Evolutionary conservation across 2,888 invertebrate genomes (phyloP).

Genomic region (Crocallis elinguaria): DNA sequence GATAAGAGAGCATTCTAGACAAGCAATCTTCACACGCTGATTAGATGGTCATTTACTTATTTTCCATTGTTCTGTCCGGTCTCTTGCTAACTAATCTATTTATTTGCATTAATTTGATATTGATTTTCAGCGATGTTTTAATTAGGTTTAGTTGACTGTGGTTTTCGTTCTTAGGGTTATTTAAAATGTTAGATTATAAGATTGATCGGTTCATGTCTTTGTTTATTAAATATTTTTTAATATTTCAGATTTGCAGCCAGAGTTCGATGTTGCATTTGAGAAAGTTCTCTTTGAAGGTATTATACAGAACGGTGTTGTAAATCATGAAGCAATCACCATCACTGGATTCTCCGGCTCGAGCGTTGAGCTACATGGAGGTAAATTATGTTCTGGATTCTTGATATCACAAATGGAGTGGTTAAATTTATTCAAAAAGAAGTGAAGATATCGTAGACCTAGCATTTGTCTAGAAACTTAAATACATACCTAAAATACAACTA

Average conservation of each 20-base stretch:
- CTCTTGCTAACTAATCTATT: neutral
- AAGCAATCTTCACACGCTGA: neutral
- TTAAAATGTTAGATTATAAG: neutral
- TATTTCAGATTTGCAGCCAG: conserved; percentile 40
- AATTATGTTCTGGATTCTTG: too few species aligned
- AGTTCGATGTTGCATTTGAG: conserved; percentile 50
- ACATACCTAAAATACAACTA: too few species aligned
- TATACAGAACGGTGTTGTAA: conserved; percentile 45
- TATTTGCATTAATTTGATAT: too few species aligned
- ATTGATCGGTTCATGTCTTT: neutral
- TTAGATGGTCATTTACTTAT: conserved; percentile 1
- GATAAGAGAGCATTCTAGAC: conserved; percentile 10
- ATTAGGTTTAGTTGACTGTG: conserved; percentile 41
- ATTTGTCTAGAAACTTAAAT: too few species aligned
- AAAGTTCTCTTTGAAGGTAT: conserved; percentile 62
- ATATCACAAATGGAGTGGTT: too few species aligned
- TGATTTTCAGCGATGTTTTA: neutral
- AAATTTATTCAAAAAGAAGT: too few species aligned
- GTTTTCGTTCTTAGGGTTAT: conserved; percentile 47
- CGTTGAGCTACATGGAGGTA: conserved; percentile 59
- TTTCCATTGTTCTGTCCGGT: neutral
- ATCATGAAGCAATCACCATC: conserved; percentile 62
- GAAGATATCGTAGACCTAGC: too few species aligned
- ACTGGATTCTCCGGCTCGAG: conserved; percentile 49
- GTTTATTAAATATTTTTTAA: neutral